These are phyloP conservation scores for Drosophila kepulauana DNA, from an alignment of 1,140 invertebrate genomes.

Conservation along the genomic window DNA sequence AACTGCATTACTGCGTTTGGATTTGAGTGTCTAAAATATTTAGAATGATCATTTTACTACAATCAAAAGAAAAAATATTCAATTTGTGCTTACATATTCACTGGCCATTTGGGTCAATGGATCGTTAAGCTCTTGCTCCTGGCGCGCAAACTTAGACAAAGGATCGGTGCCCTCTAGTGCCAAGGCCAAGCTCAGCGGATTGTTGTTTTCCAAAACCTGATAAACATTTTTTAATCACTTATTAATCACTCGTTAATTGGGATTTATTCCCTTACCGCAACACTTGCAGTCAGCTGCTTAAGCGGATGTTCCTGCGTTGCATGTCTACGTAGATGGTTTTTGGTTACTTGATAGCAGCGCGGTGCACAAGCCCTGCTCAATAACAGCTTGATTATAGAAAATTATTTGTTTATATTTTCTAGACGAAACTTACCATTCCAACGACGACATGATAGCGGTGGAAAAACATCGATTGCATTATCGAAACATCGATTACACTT, in stretches of 20 bases:
- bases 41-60: slow-evolving; percentile 3
- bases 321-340: slow-evolving; percentile 50
- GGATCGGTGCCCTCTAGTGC: slow-evolving; percentile 91
- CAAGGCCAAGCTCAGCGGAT: slow-evolving; percentile 87
- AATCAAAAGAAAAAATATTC: neutral
- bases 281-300: slow-evolving; percentile 51
- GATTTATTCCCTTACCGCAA: slow-evolving; percentile 17
- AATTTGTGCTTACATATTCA: slow-evolving; percentile 86
- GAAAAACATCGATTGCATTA: neutral
- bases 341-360: slow-evolving; percentile 63
- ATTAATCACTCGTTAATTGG: slow-evolving; percentile 11
- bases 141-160: slow-evolving; percentile 89
- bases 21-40: slow-evolving; percentile 53
- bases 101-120: slow-evolving; percentile 88
- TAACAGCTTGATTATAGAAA: slow-evolving; percentile 39
- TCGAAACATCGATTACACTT: neutral
- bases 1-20: slow-evolving; percentile 77
- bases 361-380: slow-evolving; percentile 65
- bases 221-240: slow-evolving; percentile 2
- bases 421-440: slow-evolving; percentile 62
- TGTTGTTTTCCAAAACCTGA: slow-evolving; percentile 65
- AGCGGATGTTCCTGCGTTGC: slow-evolving; percentile 68
- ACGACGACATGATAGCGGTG: slow-evolving; percentile 53
- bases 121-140: slow-evolving; percentile 87
- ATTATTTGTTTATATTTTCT: slow-evolving; percentile 51